Base-by-base conservation (phyloP, 2,797 vertebrate species). In the Chelidonichthys spinosus region DNA sequence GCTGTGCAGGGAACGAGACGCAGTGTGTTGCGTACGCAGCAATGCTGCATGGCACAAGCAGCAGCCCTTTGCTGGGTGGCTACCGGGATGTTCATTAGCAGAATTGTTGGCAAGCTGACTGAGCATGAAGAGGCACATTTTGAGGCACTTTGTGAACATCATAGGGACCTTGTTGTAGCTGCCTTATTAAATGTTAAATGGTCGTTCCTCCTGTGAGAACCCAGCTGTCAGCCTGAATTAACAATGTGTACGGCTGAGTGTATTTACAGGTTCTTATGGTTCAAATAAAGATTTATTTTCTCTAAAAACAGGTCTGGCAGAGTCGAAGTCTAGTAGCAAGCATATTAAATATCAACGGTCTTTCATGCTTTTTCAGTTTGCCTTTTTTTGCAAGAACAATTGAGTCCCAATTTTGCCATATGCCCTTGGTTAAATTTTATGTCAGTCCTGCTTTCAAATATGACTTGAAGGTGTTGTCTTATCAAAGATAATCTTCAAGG, bases 401-500 rank as follows among this genome's bases (percentile, higher is more conserved):
- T 5, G 49, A 66, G 17, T 60, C 11, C 9, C 11, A 11, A 7
- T 70, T 68, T 56, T 43, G 37, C 0, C 2, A 0, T 68, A 35
- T 61, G 42, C 4, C 75, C 71, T 74, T 78, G 72, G 62, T 63
- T 36, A 3, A 35, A 63, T 60, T 70, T 54, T 0, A 35, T 66
- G 6, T 73, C 8, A 67, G 53, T n/a, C 9, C 58, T 67, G 14
- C 73, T 61, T 76, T 80, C 50, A 69, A 74, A 68, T 61, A 11
- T 46, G 58, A 59, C 63, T 32, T 33, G 3, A 74, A 58, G 36
- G 52, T 70, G 66, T 69, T 55, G 54, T 65, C 58, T 76, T 71
- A 75, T 89, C 83, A 43, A 47, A 78, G 73, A 78, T 89, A 74
- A 86, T 86, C 64, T 70, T 79, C 72, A 78, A 85, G 72, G 81